phyloP scores from a whole-genome alignment of 2,113 vertebrate genomes.

The Spilogale gracilis region DNA sequence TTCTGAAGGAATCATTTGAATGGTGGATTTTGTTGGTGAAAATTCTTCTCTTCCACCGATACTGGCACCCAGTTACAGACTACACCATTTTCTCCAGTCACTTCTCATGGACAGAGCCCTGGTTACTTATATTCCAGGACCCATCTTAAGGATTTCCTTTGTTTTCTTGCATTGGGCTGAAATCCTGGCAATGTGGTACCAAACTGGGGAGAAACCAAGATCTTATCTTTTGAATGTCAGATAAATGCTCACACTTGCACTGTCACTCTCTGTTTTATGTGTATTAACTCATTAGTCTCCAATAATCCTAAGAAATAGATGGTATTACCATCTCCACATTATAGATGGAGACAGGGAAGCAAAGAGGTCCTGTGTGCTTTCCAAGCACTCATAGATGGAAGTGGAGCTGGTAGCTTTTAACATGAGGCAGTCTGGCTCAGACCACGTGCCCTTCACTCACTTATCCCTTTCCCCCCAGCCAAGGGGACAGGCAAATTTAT shows the following conservation, averaged over 20 bases:
- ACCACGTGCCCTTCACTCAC: background rate
- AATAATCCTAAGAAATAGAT: background rate
- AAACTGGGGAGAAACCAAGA: background rate
- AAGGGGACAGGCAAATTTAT: background rate
- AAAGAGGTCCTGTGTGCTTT: background rate
- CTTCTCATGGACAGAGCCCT: background rate
- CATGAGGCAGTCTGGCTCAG: background rate
- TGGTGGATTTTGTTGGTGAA: background rate
- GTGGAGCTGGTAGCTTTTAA: background rate
- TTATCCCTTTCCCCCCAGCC: background rate
- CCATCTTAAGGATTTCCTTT: background rate
- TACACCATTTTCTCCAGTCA: background rate
- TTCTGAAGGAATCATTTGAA: background rate
- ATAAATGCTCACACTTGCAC: background rate
- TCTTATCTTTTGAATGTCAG: background rate
- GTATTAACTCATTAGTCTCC: background rate
- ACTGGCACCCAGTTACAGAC: background rate
- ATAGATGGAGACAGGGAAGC: background rate
- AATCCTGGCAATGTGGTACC: background rate
- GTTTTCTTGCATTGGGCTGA: background rate
- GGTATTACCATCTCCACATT: background rate
- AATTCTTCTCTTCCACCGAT: background rate
- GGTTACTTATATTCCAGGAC: background rate
- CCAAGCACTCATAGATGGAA: background rate
- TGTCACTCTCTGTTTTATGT: background rate